phyloP scores from a whole-genome alignment of 2,888 invertebrate genomes.

The Marronus borbonicus region DNA sequence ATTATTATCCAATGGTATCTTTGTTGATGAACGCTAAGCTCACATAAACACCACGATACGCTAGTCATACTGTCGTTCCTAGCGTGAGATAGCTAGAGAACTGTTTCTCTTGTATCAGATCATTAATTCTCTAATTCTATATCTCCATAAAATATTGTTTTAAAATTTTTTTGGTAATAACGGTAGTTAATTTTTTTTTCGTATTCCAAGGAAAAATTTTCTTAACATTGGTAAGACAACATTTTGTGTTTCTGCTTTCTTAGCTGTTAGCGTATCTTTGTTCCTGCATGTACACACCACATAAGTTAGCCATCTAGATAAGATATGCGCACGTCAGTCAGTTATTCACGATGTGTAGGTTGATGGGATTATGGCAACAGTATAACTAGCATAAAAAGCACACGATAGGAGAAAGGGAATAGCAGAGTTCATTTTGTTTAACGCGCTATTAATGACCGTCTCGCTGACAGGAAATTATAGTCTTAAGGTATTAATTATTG shows the following conservation, averaged over 20 bases:
- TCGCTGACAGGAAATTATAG: conserved; percentile 42
- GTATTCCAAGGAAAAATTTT: too few relatives aligned
- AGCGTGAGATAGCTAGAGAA: too few relatives aligned
- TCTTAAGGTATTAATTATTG: conserved; percentile 40
- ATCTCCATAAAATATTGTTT: too few relatives aligned
- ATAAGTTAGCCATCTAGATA: conserved; percentile 9
- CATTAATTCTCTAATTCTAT: too few relatives aligned
- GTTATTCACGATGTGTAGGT: conserved; percentile 31
- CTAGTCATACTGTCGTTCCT: too few relatives aligned
- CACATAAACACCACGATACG: too few relatives aligned
- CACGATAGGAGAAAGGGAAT: conserved; percentile 21
- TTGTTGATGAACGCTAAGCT: too few relatives aligned
- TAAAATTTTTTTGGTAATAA: too few relatives aligned
- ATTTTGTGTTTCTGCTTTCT: not conserved
- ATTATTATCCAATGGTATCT: too few relatives aligned
- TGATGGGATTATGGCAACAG: conserved; percentile 24
- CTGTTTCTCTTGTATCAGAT: too few relatives aligned
- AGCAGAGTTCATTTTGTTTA: conserved; percentile 30
- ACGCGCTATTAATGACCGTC: conserved; percentile 37
- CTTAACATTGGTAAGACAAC: not conserved
- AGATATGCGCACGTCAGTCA: conserved; percentile 14
- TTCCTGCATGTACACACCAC: not conserved
- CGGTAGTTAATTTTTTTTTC: too few relatives aligned
- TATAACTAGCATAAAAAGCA: not conserved
- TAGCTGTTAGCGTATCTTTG: not conserved